Conservation (phyloP, 2,797 vertebrate species). For the Eupleurogrammus muticus region DNA sequence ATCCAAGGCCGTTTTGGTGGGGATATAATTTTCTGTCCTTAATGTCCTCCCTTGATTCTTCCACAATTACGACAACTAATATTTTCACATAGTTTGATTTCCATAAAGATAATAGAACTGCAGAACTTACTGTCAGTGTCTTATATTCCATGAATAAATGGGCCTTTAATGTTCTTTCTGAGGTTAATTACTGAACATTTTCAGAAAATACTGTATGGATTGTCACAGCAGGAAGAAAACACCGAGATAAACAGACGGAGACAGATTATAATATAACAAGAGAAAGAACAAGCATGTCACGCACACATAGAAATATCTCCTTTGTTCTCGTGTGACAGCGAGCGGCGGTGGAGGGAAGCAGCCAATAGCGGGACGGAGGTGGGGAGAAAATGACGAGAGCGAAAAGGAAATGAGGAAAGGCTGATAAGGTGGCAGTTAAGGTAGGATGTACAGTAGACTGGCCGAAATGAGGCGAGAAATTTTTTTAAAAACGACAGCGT, state of each 20-base stretch:
- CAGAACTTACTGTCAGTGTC: slow-evolving; percentile 9
- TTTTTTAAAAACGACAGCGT: slow-evolving; percentile 58
- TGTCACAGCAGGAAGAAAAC: background rate
- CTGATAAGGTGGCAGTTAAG: slow-evolving; percentile 58
- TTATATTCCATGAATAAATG: slow-evolving; percentile 25
- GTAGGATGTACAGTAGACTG: slow-evolving; percentile 63
- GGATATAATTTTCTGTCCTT: too few relatives aligned
- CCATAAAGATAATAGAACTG: background rate
- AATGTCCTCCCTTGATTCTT: background rate
- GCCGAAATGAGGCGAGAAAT: slow-evolving; percentile 64
- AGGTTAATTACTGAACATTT: slow-evolving; percentile 34
- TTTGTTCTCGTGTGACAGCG: slow-evolving; percentile 11
- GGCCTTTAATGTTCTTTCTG: slow-evolving; percentile 21
- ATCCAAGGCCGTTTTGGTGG: too few relatives aligned
- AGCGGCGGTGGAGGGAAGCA: slow-evolving; percentile 13
- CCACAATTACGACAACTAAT: background rate
- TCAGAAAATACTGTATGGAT: slow-evolving; percentile 20
- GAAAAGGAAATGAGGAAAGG: slow-evolving; percentile 56
- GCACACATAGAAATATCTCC: slow-evolving; percentile 21
- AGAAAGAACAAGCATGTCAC: slow-evolving; percentile 21
- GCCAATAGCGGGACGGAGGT: slow-evolving; percentile 15
- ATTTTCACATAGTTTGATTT: background rate
- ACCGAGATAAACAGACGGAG: slow-evolving; percentile 4
- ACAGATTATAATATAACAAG: slow-evolving; percentile 12
- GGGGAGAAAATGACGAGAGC: slow-evolving; percentile 32